Conservation (phyloP, 1,140 invertebrate genomes). For the Schlechtendalia chinensis region DNA sequence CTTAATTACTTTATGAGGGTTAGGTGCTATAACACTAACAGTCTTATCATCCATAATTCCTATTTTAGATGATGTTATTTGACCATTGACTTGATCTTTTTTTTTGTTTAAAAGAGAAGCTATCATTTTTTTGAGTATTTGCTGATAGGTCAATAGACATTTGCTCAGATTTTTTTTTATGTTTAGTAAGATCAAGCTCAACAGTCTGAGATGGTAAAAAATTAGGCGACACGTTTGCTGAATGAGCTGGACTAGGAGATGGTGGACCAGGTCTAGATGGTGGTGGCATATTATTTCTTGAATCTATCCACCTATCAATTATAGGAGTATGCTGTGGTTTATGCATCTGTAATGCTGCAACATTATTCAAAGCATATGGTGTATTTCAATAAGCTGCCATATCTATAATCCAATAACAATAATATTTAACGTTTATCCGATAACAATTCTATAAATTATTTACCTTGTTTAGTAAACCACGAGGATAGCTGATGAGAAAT, state of each 20-base stretch:
- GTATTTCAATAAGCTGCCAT: conserved; percentile 44
- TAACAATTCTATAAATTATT: conserved; percentile 3
- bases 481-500: conserved; percentile 42
- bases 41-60: conserved; percentile 1
- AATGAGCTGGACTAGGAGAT: conserved; percentile 45
- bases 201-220: conserved; percentile 10
- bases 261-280: conserved; percentile 41
- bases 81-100: conserved; percentile 25
- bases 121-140: conserved; percentile 15
- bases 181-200: conserved; percentile 42
- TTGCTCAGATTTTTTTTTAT: conserved; percentile 47
- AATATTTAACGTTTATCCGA: conserved; percentile 6
- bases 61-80: conserved; percentile 26
- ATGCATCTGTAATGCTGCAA: conserved; percentile 25
- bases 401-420: conserved; percentile 37
- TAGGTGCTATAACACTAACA: conserved; percentile 52
- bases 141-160: conserved; percentile 48
- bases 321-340: conserved; percentile 40
- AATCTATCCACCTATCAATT: conserved; percentile 46
- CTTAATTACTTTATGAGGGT: conserved; percentile 44
- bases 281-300: conserved; percentile 47
- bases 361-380: conserved; percentile 41
- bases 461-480: conserved; percentile 50
- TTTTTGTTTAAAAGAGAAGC: not conserved
- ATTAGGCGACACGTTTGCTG: conserved; percentile 17